Conservation (phyloP, 1,140 invertebrate species). For the Cepaea nemoralis region DNA sequence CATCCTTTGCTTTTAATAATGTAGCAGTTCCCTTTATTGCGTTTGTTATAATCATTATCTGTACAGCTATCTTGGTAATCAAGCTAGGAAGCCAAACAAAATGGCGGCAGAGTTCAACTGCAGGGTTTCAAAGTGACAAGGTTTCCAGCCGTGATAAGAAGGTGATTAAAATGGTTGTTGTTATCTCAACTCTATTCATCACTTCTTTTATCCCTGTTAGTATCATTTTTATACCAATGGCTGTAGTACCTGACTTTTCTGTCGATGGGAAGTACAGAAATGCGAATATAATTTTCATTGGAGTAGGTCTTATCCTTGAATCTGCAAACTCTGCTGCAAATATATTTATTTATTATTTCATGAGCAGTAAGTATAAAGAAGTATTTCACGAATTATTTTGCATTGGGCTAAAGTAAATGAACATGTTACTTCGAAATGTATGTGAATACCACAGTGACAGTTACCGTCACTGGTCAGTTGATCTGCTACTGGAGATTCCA, state of each 20-base stretch:
- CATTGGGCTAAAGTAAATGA: too few relatives aligned
- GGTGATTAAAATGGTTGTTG: constrained; percentile 6
- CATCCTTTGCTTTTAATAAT: background rate
- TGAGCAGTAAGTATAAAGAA: too few relatives aligned
- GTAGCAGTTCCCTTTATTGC: background rate
- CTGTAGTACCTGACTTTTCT: too few relatives aligned
- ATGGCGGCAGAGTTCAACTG: background rate
- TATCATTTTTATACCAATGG: background rate
- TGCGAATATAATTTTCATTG: background rate
- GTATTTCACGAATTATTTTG: too few relatives aligned
- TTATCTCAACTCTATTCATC: background rate
- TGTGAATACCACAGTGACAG: too few relatives aligned
- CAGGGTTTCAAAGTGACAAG: background rate
- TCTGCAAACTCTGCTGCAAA: constrained; percentile 13
- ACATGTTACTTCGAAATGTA: too few relatives aligned
- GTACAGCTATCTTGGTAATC: background rate
- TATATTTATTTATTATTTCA: constrained; percentile 16
- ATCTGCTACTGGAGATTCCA: too few relatives aligned
- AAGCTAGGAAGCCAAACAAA: background rate
- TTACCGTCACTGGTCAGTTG: too few relatives aligned
- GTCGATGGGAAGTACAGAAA: constrained; percentile 20
- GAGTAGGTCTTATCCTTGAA: background rate
- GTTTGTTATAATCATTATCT: background rate
- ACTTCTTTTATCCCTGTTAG: constrained; percentile 5
- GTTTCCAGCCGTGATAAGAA: constrained; percentile 9